phyloP scores from a whole-genome alignment of 2,888 invertebrate genomes.

The Caenorhabditis sinica region DNA sequence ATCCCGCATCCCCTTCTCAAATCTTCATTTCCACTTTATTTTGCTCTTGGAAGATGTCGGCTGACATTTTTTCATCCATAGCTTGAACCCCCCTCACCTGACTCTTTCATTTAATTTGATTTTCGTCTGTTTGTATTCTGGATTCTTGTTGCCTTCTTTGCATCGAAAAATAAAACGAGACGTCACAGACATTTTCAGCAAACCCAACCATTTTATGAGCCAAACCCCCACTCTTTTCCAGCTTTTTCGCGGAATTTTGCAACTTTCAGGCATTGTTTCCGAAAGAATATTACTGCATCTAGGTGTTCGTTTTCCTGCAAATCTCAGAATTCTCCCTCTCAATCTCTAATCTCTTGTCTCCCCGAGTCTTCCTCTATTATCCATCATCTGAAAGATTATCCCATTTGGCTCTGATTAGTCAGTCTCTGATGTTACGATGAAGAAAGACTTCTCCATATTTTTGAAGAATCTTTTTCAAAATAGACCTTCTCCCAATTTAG shows the following conservation, averaged over 20 bases:
- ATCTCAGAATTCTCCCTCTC: neutral
- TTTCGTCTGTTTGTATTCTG: neutral
- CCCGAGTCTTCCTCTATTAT: neutral
- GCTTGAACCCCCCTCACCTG: conserved; percentile 7
- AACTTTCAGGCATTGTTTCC: neutral
- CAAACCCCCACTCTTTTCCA: too few species aligned
- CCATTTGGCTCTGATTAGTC: conserved; percentile 22
- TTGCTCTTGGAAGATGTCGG: neutral
- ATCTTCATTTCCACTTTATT: neutral
- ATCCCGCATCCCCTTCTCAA: neutral
- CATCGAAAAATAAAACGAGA: neutral
- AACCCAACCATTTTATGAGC: neutral
- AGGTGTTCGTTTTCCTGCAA: too few species aligned
- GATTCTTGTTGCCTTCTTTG: neutral
- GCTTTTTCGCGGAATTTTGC: neutral
- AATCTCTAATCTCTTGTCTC: neutral
- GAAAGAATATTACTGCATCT: neutral
- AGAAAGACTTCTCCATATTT: neutral
- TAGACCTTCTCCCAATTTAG: neutral
- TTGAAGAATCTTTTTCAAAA: neutral
- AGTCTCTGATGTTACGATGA: conserved; percentile 17
- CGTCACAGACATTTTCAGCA: conserved; percentile 10
- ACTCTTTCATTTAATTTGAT: neutral
- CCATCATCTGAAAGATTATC: conserved; percentile 16
- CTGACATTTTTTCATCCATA: conserved; percentile 1